Conservation (phyloP, 2,113 vertebrate genomes). For the Myodes glareolus region DNA sequence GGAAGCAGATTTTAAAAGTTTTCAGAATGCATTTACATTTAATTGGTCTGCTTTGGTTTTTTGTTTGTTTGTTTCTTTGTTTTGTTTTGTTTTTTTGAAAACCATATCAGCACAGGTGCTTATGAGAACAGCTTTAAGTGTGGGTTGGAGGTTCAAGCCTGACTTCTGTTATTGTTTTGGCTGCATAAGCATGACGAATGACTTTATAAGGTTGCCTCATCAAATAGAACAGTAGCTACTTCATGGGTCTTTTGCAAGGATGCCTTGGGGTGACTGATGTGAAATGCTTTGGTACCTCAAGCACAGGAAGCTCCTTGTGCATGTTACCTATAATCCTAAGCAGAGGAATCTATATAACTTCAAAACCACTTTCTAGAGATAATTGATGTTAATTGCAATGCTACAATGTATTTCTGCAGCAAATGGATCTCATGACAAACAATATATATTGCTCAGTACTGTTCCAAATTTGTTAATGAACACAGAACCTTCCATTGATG, state of each 20-base stretch:
- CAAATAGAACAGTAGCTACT: neutral
- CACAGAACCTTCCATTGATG: neutral
- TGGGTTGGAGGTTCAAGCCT: neutral
- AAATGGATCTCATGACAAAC: neutral
- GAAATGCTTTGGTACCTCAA: neutral
- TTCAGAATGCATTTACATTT: neutral
- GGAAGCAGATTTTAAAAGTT: constrained; percentile 10
- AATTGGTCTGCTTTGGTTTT: neutral
- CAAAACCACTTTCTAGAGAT: neutral
- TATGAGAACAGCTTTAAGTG: neutral
- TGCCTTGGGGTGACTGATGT: neutral
- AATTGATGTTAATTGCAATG: neutral
- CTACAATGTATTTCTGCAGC: neutral
- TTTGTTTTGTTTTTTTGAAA: neutral
- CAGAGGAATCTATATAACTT: neutral
- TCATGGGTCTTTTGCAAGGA: neutral
- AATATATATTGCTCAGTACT: neutral
- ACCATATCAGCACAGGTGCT: neutral
- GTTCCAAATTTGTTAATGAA: neutral
- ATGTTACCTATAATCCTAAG: neutral
- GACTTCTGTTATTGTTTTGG: neutral
- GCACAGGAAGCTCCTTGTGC: neutral
- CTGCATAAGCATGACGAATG: neutral
- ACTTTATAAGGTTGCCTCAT: neutral
- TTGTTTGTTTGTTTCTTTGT: neutral